These are phyloP conservation scores for Kuschelorhynchus macadamiae DNA, from an alignment of 2,888 invertebrate species.

Conservation along the genomic window DNA sequence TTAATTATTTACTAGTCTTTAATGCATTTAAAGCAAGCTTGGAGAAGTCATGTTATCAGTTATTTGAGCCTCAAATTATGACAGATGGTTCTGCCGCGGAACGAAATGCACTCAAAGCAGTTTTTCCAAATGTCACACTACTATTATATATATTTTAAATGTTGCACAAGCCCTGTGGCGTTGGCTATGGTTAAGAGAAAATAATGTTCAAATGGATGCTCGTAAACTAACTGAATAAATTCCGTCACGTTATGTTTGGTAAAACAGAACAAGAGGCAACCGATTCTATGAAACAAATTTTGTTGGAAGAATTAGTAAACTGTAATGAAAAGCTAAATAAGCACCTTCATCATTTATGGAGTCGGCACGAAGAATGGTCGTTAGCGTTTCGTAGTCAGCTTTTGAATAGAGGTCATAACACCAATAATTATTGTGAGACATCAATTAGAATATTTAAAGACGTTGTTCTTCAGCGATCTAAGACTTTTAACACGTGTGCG, in stretches of 20 bases:
- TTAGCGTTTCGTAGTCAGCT: slow-evolving; percentile 14
- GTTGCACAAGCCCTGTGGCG: slow-evolving; percentile 12
- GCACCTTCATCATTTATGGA: slow-evolving; percentile 4
- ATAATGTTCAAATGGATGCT: slow-evolving; percentile 5
- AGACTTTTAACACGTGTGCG: slow-evolving; percentile 1
- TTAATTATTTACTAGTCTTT: slow-evolving; percentile 5
- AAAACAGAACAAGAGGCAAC: slow-evolving; percentile 9
- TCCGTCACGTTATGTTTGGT: not conserved
- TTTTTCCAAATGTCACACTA: slow-evolving; percentile 5
- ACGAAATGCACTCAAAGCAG: slow-evolving; percentile 9
- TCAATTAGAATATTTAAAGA: slow-evolving; percentile 4
- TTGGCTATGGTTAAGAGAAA: slow-evolving; percentile 19
- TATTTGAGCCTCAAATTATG: not conserved
- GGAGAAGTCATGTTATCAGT: not conserved
- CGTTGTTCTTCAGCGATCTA: slow-evolving; percentile 1
- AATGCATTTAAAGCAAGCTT: not conserved
- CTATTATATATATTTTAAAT: slow-evolving; percentile 6
- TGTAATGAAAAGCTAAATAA: slow-evolving; percentile 4
- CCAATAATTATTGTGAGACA: slow-evolving; percentile 8
- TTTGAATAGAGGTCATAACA: slow-evolving; percentile 13
- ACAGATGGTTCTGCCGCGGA: not conserved
- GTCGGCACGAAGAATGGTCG: slow-evolving; percentile 3
- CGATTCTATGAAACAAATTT: not conserved
- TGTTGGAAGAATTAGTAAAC: not conserved
- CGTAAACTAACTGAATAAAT: slow-evolving; percentile 10